phyloP scores from a whole-genome alignment of 2,113 vertebrate genomes.

The Siniperca chuatsi region DNA sequence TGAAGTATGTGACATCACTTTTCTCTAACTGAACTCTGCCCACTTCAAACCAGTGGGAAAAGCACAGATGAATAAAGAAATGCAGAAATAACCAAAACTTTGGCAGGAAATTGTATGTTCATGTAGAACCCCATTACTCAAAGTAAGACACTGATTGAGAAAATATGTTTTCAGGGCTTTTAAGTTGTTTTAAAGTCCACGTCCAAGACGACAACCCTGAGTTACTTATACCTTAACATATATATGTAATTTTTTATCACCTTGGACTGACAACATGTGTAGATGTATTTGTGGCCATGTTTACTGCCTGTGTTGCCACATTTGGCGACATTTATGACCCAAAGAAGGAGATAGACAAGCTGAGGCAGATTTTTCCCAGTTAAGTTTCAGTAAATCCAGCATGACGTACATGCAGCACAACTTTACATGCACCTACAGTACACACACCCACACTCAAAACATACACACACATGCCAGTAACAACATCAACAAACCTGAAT shows the following conservation, averaged over 20 bases:
- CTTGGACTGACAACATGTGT: no score
- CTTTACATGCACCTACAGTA: neutral
- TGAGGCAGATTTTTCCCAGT: neutral
- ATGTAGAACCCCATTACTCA: neutral
- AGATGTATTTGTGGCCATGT: neutral
- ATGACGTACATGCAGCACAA: conserved; percentile 41
- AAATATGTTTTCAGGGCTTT: neutral
- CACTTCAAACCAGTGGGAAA: neutral
- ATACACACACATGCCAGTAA: conserved; percentile 22
- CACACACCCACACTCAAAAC: conserved; percentile 13
- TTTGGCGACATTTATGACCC: neutral
- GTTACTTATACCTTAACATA: neutral
- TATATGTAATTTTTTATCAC: neutral
- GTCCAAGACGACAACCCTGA: neutral
- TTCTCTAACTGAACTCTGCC: no score
- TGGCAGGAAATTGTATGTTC: neutral
- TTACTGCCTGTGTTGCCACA: neutral
- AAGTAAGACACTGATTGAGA: neutral
- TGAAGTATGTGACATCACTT: neutral
- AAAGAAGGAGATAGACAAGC: neutral
- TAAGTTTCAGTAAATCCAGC: conserved; percentile 14
- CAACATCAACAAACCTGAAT: conserved; percentile 51
- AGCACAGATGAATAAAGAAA: neutral
- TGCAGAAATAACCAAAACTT: neutral
- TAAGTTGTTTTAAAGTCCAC: neutral